phyloP scores from a whole-genome alignment of 2,888 invertebrate genomes.

The Lagria hirta region DNA sequence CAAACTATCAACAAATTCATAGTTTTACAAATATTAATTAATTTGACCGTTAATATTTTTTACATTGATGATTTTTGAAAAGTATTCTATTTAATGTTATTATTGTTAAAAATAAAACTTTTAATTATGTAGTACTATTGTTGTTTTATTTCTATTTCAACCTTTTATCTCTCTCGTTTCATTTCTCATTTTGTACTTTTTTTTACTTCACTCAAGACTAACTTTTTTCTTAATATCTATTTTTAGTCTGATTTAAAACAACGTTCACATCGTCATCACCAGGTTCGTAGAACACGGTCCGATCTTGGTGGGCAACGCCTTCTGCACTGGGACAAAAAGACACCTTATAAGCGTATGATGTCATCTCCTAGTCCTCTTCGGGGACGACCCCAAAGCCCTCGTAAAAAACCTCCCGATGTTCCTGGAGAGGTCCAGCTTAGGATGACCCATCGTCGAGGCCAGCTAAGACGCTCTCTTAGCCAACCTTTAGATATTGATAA shows the following conservation, averaged over 20 bases:
- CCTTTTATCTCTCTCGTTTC: neutral
- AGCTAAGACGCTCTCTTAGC: slow-evolving; percentile 63
- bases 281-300: slow-evolving; percentile 60
- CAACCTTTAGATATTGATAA: slow-evolving; percentile 67
- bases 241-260: slow-evolving; percentile 59
- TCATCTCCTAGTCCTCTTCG: slow-evolving; percentile 53
- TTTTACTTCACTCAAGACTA: too few species aligned
- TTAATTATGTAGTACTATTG: too few species aligned
- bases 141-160: too few species aligned
- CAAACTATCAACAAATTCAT: too few species aligned
- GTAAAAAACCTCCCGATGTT: slow-evolving; percentile 53
- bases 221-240: too few species aligned
- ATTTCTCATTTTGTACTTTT: neutral
- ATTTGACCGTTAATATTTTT: too few species aligned
- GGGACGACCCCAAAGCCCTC: slow-evolving; percentile 55
- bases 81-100: too few species aligned
- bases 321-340: slow-evolving; percentile 57
- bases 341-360: slow-evolving; percentile 56
- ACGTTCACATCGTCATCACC: slow-evolving; percentile 53
- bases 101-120: too few species aligned
- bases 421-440: slow-evolving; percentile 41
- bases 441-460: slow-evolving; percentile 37
- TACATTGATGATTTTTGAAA: too few species aligned
- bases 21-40: too few species aligned
- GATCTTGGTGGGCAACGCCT: slow-evolving; percentile 61